Conservation (phyloP, 2,113 vertebrate genomes). For the Eretmochelys imbricata region DNA sequence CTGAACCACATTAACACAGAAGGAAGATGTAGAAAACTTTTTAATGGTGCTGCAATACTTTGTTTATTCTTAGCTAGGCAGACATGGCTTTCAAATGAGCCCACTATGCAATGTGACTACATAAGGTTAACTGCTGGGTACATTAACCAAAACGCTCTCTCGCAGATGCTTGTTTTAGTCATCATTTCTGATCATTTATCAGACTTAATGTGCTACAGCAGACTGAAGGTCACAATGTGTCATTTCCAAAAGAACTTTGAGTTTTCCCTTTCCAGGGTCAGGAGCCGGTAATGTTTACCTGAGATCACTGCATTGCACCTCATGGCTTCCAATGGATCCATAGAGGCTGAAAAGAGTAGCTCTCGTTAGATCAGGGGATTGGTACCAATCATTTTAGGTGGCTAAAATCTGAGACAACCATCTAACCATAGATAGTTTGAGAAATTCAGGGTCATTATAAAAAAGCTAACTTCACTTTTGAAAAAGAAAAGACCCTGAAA, state of each 20-base stretch:
- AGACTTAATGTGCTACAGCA: conserved; percentile 77
- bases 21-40: conserved; percentile 56
- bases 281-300: conserved; percentile 59
- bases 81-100: conserved; percentile 69
- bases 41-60: conserved; percentile 47
- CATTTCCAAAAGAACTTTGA: conserved; percentile 73
- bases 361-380: neutral
- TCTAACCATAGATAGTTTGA: neutral
- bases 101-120: conserved; percentile 56
- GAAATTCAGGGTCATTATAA: neutral
- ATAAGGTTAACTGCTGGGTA: conserved; percentile 73
- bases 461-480: neutral
- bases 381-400: neutral
- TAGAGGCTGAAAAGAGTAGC: conserved; percentile 15
- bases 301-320: conserved; percentile 3
- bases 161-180: conserved; percentile 77
- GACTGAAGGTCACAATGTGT: conserved; percentile 67
- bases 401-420: neutral
- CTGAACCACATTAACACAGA: conserved; percentile 70
- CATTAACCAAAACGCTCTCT: conserved; percentile 71
- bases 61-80: conserved; percentile 66
- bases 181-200: conserved; percentile 77
- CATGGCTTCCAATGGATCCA: conserved; percentile 31
- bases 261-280: conserved; percentile 69
- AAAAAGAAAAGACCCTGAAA: neutral